Evolutionary conservation across 2,797 vertebrate genomes (phyloP), one percentile per base, ranked within the genome.

Genomic region (Myiothlypis chrysogaster): DNA sequence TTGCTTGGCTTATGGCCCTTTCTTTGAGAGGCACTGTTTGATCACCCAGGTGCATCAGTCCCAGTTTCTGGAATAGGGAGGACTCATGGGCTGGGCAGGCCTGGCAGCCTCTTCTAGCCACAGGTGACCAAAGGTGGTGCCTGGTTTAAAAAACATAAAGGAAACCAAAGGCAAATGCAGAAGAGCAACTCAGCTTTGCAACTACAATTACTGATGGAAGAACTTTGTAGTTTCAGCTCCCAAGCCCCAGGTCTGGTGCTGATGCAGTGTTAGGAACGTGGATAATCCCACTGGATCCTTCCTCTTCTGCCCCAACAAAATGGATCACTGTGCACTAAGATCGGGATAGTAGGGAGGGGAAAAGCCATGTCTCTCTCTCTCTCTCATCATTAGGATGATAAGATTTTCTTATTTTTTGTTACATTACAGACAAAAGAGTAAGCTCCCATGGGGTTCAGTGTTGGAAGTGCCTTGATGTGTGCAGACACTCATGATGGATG

Each of bases 261-360:
- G 37, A 20, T 43, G 34, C 14, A 7, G 16, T 3, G 3, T 44
- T 34, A 25, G 35, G 13, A 30, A 39, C 1, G 0, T 7, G 47
- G 28, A 37, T 17, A 37, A 14, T 13, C 11, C 8, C 13, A 5
- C 32, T 9, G 8, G 44, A 12, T 76, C 56, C 34, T 77, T 81
- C 17, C 4, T 83, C 13, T 44, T 63, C 52, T 64, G 52, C 22
- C 12, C 12, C 28, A 21, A 2, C 32, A 21, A 44, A 61, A 37
- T 8, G 22, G 14, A 14, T 66, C 0, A 0, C 18, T 46, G 12
- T 37, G n/a, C 2, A 0, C 43, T 55, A 2, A 3, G 8, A 12
- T 65, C 16, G 27, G 22, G 56, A 27, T 39, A 53, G 12, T 5
- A 1, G 14, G n/a, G 50, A 57, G 27, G 4, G 6, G 32, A 32